These are phyloP conservation scores for Athene noctua DNA, from an alignment of 2,113 vertebrate species.

Conservation along the genomic window DNA sequence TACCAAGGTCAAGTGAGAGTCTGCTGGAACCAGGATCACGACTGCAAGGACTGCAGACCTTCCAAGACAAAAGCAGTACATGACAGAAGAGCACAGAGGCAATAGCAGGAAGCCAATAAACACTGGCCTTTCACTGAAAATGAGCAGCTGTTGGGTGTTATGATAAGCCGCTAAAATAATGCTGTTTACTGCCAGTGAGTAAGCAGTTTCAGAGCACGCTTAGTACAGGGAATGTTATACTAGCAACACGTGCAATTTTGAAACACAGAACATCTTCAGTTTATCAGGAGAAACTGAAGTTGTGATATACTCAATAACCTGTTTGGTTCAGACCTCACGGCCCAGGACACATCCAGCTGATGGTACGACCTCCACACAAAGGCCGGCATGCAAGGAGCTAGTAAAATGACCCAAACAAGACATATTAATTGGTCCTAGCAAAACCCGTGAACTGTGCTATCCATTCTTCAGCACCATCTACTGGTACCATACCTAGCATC, in stretches of 20 bases:
- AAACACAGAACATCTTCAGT: neutral
- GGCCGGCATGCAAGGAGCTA: fast-evolving
- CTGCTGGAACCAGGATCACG: neutral
- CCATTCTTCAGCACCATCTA: constrained; percentile 60
- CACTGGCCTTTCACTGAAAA: neutral
- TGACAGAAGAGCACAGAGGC: neutral
- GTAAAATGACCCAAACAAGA: neutral
- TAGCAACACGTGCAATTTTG: neutral
- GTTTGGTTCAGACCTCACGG: neutral
- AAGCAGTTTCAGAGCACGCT: neutral
- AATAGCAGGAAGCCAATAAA: neutral
- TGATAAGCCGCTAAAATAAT: neutral
- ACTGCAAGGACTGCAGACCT: neutral
- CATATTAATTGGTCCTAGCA: neutral
- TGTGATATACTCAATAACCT: neutral
- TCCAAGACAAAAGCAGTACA: neutral
- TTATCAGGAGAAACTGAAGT: neutral
- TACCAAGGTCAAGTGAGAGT: neutral
- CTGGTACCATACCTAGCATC: neutral
- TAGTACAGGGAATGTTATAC: neutral
- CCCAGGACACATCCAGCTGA: fast-evolving
- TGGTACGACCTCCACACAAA: fast-evolving
- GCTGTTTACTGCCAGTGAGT: neutral
- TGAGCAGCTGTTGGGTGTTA: neutral
- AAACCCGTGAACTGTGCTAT: neutral